A percentile compares a stretch with the other conserved stretches of the same genome.
Conservation (phyloP, 2,797 vertebrate genomes). For the Phylloscopus collybita region DNA sequence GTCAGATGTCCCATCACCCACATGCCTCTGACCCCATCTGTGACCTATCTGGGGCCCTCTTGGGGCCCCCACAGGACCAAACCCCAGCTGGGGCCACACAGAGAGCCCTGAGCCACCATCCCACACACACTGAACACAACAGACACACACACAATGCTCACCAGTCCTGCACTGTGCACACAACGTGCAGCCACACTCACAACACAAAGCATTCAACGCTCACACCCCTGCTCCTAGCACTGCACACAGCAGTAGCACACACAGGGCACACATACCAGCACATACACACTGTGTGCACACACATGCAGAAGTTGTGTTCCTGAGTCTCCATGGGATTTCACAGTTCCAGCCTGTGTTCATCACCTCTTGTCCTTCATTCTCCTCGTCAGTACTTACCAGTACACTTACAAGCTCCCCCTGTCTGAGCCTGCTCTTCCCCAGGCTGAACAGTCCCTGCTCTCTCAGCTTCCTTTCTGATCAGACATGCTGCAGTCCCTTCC, state of each 20-base stretch:
- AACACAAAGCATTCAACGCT: too few species aligned
- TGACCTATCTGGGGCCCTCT: too few species aligned
- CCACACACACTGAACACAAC: too few species aligned
- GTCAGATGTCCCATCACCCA: too few species aligned
- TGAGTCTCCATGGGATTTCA: not conserved
- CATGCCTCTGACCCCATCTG: too few species aligned
- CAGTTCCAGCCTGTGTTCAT: not conserved
- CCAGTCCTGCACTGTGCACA: too few species aligned
- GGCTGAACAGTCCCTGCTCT: not conserved
- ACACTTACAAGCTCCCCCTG: not conserved
- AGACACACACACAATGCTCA: too few species aligned
- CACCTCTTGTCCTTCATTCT: not conserved
- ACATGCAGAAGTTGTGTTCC: not conserved
- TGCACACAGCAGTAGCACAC: not conserved
- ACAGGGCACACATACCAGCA: too few species aligned
- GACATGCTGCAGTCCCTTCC: not conserved
- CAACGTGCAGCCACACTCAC: too few species aligned
- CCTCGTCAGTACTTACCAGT: rapidly evolving
- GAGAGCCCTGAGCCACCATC: too few species aligned
- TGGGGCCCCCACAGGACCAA: too few species aligned
- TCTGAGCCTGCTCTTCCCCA: not conserved
- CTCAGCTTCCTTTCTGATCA: not conserved
- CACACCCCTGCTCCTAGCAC: not conserved
- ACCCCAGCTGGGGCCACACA: too few species aligned
- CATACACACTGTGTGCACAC: not conserved